Evolutionary conservation across 2,888 invertebrate species (phyloP).

Genomic region (Cecidostiba fungosa): DNA sequence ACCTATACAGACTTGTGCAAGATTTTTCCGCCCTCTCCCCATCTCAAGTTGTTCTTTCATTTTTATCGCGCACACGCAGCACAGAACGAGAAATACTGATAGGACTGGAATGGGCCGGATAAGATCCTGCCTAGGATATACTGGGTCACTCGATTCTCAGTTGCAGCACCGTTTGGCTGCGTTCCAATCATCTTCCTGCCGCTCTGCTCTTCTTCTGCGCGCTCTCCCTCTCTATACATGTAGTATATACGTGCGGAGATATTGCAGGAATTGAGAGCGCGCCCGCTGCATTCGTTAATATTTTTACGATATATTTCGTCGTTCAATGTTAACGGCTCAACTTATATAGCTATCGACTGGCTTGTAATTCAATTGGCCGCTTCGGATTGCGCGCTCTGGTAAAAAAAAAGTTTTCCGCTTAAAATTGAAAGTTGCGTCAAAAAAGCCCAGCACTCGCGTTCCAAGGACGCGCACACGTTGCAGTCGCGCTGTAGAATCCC

Average conservation of each 20-base stretch:
- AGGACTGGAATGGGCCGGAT: slow-evolving; percentile 45
- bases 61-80: slow-evolving; percentile 51
- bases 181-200: slow-evolving; percentile 55
- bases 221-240: not conserved
- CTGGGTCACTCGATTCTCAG: slow-evolving; percentile 59
- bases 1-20: not conserved
- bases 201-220: not conserved
- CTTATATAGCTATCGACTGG: not conserved
- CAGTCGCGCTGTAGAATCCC: not conserved
- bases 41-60: slow-evolving; percentile 43
- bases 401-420: not conserved
- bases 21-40: slow-evolving; percentile 4
- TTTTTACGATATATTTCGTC: slow-evolving; percentile 40
- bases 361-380: slow-evolving; percentile 38
- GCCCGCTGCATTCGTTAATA: slow-evolving; percentile 50
- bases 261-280: slow-evolving; percentile 46
- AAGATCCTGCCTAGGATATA: slow-evolving; percentile 51
- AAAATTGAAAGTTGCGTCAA: not conserved
- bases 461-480: not conserved
- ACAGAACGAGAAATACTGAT: slow-evolving; percentile 56
- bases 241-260: slow-evolving; percentile 1
- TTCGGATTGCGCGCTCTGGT: not conserved
- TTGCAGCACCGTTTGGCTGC: slow-evolving; percentile 50
- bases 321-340: slow-evolving; percentile 3
- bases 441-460: not conserved